Percentiles rank a stretch among this genome's conserved stretches.
These are phyloP conservation scores for Gryllus longicercus DNA, from an alignment of 2,888 invertebrate genomes.

Conservation along the genomic window DNA sequence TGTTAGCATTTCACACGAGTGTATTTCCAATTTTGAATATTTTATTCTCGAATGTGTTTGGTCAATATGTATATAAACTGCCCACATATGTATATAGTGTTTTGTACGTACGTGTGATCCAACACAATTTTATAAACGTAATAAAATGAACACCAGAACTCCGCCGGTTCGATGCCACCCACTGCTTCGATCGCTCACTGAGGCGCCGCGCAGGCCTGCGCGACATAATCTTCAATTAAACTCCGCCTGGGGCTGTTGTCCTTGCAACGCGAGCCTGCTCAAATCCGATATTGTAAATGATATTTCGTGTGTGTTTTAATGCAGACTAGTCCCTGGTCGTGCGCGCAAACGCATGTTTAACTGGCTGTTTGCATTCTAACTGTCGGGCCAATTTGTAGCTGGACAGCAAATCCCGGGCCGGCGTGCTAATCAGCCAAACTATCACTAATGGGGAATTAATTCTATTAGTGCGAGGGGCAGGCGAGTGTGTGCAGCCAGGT, in stretches of 20 bases:
- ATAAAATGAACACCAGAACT: no score
- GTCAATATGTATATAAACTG: no score
- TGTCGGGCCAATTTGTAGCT: background rate
- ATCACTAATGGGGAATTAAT: background rate
- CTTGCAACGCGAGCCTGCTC: background rate
- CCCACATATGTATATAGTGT: no score
- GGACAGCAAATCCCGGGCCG: background rate
- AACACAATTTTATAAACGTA: no score
- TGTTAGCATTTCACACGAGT: no score
- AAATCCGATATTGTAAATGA: slow-evolving; percentile 9
- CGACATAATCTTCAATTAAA: background rate
- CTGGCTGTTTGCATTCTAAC: background rate
- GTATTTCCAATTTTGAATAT: no score
- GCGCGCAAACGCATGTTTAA: no score
- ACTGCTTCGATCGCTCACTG: no score
- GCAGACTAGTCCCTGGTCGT: background rate
- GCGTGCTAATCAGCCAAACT: background rate
- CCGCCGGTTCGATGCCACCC: no score
- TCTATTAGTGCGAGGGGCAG: background rate
- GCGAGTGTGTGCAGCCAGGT: background rate
- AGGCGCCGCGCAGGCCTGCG: no score
- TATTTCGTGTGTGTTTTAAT: slow-evolving; percentile 8
- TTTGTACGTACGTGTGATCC: no score
- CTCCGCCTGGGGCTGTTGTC: background rate
- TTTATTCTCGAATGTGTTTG: no score